Evolutionary conservation across 2,888 invertebrate genomes (phyloP).

Genomic region (Copidosoma aretas): DNA sequence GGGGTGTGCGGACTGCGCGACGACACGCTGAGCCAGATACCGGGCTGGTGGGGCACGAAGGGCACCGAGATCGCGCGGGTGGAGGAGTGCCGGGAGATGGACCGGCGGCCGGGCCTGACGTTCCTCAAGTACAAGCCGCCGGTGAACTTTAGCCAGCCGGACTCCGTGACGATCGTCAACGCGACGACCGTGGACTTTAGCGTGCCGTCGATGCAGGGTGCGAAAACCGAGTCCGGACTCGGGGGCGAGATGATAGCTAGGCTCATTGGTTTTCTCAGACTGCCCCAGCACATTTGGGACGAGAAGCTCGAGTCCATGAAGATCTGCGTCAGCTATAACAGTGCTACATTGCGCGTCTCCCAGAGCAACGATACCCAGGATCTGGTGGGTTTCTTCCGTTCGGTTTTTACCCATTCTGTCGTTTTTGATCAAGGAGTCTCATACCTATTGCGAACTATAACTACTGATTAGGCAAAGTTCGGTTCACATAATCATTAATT

Average conservation of each 20-base stretch:
- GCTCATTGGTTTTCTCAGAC: conserved; percentile 81
- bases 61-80: conserved; percentile 78
- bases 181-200: conserved; percentile 83
- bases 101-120: conserved; percentile 86
- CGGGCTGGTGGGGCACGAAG: conserved; percentile 90
- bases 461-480: too few species aligned
- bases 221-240: conserved; percentile 72
- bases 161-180: conserved; percentile 84
- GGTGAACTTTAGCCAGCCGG: conserved; percentile 86
- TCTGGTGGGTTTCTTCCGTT: conserved; percentile 47
- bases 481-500: too few species aligned
- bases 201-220: conserved; percentile 72
- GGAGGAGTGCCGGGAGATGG: conserved; percentile 78
- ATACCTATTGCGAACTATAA: too few species aligned
- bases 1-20: conserved; percentile 82
- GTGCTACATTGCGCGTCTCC: conserved; percentile 68
- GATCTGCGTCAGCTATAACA: conserved; percentile 80
- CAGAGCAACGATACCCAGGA: conserved; percentile 52
- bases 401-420: neutral
- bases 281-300: conserved; percentile 75
- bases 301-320: conserved; percentile 73
- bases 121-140: conserved; percentile 88
- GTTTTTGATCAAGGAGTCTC: neutral
- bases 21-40: conserved; percentile 80
- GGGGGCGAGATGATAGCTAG: conserved; percentile 80